Base-by-base conservation (phyloP, 1,140 invertebrate species). In the Zaprionus inermis region DNA sequence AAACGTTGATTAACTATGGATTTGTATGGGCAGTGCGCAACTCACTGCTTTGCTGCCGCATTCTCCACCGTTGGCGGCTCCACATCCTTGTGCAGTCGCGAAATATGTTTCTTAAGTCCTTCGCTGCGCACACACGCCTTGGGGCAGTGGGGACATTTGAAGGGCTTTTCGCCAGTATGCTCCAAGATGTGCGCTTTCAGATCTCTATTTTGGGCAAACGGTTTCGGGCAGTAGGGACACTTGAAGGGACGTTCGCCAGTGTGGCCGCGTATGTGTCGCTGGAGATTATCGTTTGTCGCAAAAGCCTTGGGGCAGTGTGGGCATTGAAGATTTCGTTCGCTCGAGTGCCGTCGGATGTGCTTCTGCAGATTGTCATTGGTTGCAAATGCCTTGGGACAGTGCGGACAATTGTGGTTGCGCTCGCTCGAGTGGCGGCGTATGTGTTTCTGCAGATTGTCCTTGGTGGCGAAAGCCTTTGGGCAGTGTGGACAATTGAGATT, bases 341-440 rank as follows among this genome's bases (percentile, higher is more conserved):
- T 74, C 1, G 66, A 70, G 28, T 74, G 72, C 5, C 72, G 16
- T 2, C 72, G 66, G 5, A 74, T 70, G 54, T 74, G 72, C 72
- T 74, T 74, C 34, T 74, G 72, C 28, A 74, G 66, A 34, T 74
- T 74, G 16, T 74, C 72, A 11, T 74, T 74, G 24, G 72, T 74
- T 2, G 72, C 72, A 52, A 74, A 74, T 2, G 72, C 72, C 20
- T 74, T 74, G 10, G 72, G 72, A 14, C 72, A 74, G 28, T 70
- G 72, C 11, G 72, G 72, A 14, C 72, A 74, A 5, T 34, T 34
- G 5, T 70, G 44, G 1, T 52, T 74, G 5, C 72, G 41, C n/a
- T 74, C 72, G 12, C 66, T 74, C 1, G 72, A 70, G 14, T 74
- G 72, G 1, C 72, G 18, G 2, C 72, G 58, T 2, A 74, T 74